A percentile compares a stretch with the other conserved stretches of the same genome.
Evolutionary conservation across 2,888 invertebrate genomes (phyloP).

Genomic region (Eristalis arbustorum): DNA sequence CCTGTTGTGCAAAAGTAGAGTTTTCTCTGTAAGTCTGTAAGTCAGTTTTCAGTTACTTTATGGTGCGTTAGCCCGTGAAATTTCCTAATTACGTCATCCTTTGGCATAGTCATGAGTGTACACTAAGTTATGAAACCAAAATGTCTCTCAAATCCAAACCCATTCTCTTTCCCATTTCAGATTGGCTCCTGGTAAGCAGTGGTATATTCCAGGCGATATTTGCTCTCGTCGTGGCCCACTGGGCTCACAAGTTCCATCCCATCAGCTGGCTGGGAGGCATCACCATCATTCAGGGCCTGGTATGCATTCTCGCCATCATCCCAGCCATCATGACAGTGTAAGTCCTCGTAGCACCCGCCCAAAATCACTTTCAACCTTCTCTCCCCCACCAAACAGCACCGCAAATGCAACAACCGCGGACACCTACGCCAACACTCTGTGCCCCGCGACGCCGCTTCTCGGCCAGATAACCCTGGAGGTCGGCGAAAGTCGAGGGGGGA

Average conservation of each 20-base stretch:
- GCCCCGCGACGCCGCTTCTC: slow-evolving; percentile 72
- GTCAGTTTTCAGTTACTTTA: too few relatives aligned
- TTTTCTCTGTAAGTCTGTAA: too few relatives aligned
- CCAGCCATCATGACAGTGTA: slow-evolving; percentile 82
- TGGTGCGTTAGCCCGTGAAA: too few relatives aligned
- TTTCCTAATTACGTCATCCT: too few relatives aligned
- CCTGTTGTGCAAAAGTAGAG: too few relatives aligned
- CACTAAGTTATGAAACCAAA: too few relatives aligned
- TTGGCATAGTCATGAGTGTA: too few relatives aligned
- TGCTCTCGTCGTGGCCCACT: slow-evolving; percentile 82
- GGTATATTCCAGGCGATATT: slow-evolving; percentile 82
- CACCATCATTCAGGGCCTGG: slow-evolving; percentile 82
- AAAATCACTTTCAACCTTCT: neutral
- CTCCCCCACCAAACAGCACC: neutral
- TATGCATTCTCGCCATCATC: slow-evolving; percentile 81
- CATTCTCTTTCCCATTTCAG: slow-evolving; percentile 77
- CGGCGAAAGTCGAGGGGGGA: slow-evolving; percentile 77
- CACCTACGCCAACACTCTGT: slow-evolving; percentile 72
- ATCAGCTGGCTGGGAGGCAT: slow-evolving; percentile 83
- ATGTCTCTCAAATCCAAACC: too few relatives aligned
- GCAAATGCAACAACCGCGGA: slow-evolving; percentile 65
- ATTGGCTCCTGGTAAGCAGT: slow-evolving; percentile 82
- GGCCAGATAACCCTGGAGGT: slow-evolving; percentile 72
- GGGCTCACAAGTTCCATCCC: slow-evolving; percentile 83
- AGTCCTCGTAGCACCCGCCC: slow-evolving; percentile 59